phyloP scores from a whole-genome alignment of 2,113 vertebrate species.

The Cacatua alba region DNA sequence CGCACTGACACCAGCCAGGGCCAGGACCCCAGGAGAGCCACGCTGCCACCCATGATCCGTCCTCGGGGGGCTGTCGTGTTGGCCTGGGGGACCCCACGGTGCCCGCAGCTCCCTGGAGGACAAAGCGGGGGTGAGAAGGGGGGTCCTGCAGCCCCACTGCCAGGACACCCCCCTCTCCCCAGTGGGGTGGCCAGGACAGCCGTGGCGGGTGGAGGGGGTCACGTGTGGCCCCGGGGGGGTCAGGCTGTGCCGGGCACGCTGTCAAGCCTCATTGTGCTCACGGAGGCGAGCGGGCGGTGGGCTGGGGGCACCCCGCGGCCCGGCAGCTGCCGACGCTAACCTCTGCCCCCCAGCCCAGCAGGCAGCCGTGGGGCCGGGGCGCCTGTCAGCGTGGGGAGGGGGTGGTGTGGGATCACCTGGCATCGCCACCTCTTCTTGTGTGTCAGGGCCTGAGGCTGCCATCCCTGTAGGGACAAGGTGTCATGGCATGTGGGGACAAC shows the following conservation, averaged over 20 bases:
- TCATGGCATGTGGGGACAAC: neutral
- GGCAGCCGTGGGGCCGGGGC: neutral
- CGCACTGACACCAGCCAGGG: conserved; percentile 92
- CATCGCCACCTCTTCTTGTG: neutral
- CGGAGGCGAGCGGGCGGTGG: conserved; percentile 31
- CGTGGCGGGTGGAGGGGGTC: neutral
- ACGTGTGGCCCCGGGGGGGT: neutral
- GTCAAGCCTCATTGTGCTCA: conserved; percentile 64
- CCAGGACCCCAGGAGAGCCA: conserved; percentile 85
- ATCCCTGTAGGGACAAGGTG: neutral
- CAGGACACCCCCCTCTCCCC: fast-evolving
- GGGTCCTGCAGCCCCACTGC: neutral
- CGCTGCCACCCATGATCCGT: conserved; percentile 82
- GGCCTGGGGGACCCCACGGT: neutral
- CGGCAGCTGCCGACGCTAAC: conserved; percentile 67
- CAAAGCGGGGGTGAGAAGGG: neutral
- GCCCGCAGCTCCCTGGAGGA: conserved; percentile 27
- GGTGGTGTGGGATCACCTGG: conserved; percentile 10
- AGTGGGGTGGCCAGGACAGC: neutral
- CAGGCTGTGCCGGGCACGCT: neutral
- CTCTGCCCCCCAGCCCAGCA: conserved; percentile 47
- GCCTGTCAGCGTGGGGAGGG: neutral
- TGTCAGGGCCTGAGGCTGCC: neutral
- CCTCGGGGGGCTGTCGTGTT: neutral
- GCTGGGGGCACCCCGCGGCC: conserved; percentile 29